Evolutionary conservation across 2,888 invertebrate species (phyloP), one percentile per base, ranked within the genome.

Genomic region (Trileptium ribeirensis): DNA sequence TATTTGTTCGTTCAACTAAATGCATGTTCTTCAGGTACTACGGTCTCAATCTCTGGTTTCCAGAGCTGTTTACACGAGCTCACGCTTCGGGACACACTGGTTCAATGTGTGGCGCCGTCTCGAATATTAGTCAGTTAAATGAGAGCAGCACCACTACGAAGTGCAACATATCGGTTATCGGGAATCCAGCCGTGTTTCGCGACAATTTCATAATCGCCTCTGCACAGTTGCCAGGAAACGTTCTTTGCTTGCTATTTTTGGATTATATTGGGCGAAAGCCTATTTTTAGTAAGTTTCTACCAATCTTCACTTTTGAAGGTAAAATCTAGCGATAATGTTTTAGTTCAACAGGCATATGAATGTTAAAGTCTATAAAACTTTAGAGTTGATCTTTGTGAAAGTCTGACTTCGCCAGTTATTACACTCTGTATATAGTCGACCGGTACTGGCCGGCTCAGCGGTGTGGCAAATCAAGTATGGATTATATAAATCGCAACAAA

Each of bases 1-100:
- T n/a, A n/a, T n/a, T n/a, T n/a, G n/a, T n/a, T n/a, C n/a, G n/a
- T n/a, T n/a, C n/a, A n/a, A n/a, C n/a, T n/a, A n/a, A n/a, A n/a
- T n/a, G n/a, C n/a, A n/a, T n/a, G n/a, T n/a, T n/a, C 89, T 88
- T 29, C 90, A 93, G 94, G 81, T 96, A 95, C 89, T 96, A 96
- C 89, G 96, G 96, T 67, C 91, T 96, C 80, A 95, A 95, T 94
- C 95, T 96, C 94, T 96, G 96, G 96, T 95, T 96, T 90, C 96
- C 96, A 0, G 95, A 96, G 90, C 91, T 96, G 88, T 96, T 96
- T 90, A 94, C 94, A 89, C 93, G 95, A 29, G 77, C 94, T 94
- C 89, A 94, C 94, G 90, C 94, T 94, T 88, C 95, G 92, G 90
- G 92, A 84, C 78, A 77, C 67, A 40, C 19, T 31, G 67, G 36